Evolutionary conservation across 64 coral and sea anemone species (phyloP).

Genomic region (Trachythela sp.): DNA sequence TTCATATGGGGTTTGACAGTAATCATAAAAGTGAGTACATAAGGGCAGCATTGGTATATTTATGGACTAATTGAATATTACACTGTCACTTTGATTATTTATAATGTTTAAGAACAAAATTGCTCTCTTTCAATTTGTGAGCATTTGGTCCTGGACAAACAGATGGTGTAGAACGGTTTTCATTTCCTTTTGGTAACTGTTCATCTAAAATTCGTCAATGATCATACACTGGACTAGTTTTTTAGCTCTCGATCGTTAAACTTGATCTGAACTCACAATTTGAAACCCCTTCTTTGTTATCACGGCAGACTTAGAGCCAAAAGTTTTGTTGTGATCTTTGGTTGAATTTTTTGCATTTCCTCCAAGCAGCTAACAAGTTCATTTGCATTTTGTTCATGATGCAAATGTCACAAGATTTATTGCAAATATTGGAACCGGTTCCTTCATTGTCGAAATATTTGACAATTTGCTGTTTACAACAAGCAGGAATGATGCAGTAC

Average conservation of each 20-base stretch:
- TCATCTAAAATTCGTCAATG: slow-evolving; percentile 24
- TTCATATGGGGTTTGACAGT: too few species aligned
- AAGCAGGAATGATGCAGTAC: slow-evolving; percentile 46
- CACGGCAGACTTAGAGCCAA: slow-evolving; percentile 31
- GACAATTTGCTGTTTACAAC: slow-evolving; percentile 26
- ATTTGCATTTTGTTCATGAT: neutral
- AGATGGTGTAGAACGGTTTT: slow-evolving; percentile 28
- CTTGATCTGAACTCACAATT: too few species aligned
- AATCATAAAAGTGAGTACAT: too few species aligned
- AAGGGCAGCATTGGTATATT: too few species aligned
- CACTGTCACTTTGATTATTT: too few species aligned
- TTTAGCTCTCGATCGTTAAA: slow-evolving; percentile 20
- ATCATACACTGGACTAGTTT: slow-evolving; percentile 36
- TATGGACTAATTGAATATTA: too few species aligned
- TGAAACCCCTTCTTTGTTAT: too few species aligned
- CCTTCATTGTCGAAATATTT: slow-evolving; percentile 15
- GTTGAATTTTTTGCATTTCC: slow-evolving; percentile 30
- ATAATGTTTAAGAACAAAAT: too few species aligned
- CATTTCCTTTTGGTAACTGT: slow-evolving; percentile 30
- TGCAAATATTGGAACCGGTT: neutral
- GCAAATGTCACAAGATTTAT: slow-evolving; percentile 1
- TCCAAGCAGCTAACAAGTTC: slow-evolving; percentile 34
- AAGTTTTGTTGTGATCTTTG: slow-evolving; percentile 31
- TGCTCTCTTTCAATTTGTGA: slow-evolving; percentile 10
- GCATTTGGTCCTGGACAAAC: slow-evolving; percentile 24